Base-by-base conservation (phyloP, 2,888 invertebrate genomes). In the Zaprionus bogoriensis region DNA sequence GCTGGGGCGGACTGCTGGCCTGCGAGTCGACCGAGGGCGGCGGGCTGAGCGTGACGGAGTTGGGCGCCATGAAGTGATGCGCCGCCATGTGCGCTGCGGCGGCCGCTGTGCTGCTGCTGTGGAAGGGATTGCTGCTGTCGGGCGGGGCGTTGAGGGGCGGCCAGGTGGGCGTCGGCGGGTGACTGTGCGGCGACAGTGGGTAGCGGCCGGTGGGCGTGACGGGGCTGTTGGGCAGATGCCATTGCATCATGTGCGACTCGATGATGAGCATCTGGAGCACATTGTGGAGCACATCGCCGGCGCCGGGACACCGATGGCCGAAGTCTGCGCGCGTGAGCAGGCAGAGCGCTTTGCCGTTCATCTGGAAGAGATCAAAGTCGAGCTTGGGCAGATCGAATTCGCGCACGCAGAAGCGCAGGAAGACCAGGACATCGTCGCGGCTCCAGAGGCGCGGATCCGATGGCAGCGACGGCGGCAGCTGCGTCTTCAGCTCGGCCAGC, bases 321-420 rank as follows among this genome's bases (percentile, higher is more conserved):
- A 98, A 93, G 91, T 98, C 98, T 12, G 94, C 94, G 90, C 98
- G 95, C 44, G 96, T 98, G 70, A 98, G 92, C 45, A 98, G 93
- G 89, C 97, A 97, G 81, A 98, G 92, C 1, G 98, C 98, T 92
- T 98, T 98, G 93, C 98, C 98, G 91, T 98, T 98, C 97, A 98
- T 98, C 92, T 97, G 97, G 91, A 98, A 98, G 92, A 96, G 94
- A 89, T 98, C 97, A 94, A 96, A 95, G 89, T 97, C 97, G 89
- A 98, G 96, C 81, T 95, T 95, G 51, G 97, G 97, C 76, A 98
- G 92, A 91, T 97, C 97, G 90, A 97, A 98, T 92, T 97, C 97
- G 74, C 96, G 93, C 91, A 98, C 97, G 76, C 97, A 96, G 95
- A 97, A 98, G 88, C 96, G 94, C 47, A 98, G 92, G 91, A 98